Base-by-base conservation (phyloP, 2,888 invertebrate genomes). In the Aphidoletes aphidimyza region DNA sequence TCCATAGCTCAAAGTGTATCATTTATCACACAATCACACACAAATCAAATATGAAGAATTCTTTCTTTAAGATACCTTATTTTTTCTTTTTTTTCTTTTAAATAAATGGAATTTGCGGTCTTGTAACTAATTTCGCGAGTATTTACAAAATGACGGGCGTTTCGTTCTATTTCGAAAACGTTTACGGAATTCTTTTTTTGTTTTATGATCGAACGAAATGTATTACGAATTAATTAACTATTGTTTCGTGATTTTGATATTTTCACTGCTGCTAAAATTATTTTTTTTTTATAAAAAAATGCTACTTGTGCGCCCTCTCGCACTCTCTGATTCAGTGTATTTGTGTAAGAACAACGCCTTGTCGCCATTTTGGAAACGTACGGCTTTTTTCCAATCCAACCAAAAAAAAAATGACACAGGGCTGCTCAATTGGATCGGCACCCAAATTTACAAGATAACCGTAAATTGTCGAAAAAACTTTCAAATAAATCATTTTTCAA, bases 271-370 rank as follows among this genome's bases (percentile, higher is more conserved):
- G 54, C 69, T 69, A 69, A 54, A 69, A 69, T 69, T 47, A 11
- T 47, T 39, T 39, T 39, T 39, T 39, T 54, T 54, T 54, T 22
- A 54, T 69, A 69, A 69, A 69, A 69, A 30, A 69, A 54, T 30
- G 69, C 69, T 69, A 69, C 69, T 69, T 69, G 69, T 69, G 69
- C 69, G 69, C 69, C 69, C 69, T 69, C 69, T 69, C 69, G 69
- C 69, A 69, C 69, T 69, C 14, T 69, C 5, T 54, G 69, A 69
- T 69, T 69, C 69, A 69, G 69, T 69, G 69, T 69, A 69, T 69
- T 69, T 69, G 69, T 69, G 69, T 69, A 69, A 69, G 69, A 69
- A 69, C 69, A 69, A 69, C 69, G 69, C 69, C 69, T 69, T 69
- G 69, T 69, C 69, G 69, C 69, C 69, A 69, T 69, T 69, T 69